phyloP scores from a whole-genome alignment of 2,113 vertebrate species.

The Scomber japonicus region DNA sequence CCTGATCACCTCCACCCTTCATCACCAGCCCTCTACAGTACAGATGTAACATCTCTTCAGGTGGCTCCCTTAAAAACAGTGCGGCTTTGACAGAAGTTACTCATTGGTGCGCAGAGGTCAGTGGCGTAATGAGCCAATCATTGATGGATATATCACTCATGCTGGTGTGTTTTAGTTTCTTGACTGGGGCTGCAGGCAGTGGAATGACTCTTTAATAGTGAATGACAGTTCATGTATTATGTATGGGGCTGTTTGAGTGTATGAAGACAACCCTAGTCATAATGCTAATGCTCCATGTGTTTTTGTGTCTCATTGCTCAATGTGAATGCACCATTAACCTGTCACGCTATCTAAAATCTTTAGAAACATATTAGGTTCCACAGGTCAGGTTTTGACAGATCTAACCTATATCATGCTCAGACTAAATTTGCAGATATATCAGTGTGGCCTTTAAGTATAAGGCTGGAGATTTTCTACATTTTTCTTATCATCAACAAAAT shows the following conservation, averaged over 20 bases:
- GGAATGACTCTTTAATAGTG: constrained; percentile 19
- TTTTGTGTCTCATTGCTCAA: neutral
- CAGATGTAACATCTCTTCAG: constrained; percentile 17
- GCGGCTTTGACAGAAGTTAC: constrained; percentile 21
- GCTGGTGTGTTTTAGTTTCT: neutral
- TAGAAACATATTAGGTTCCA: neutral
- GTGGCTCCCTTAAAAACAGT: constrained; percentile 9
- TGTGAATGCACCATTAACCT: neutral
- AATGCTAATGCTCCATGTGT: neutral
- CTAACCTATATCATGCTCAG: neutral
- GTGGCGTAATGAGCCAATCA: neutral
- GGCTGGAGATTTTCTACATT: too few species aligned
- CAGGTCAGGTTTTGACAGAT: neutral
- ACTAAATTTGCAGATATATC: neutral
- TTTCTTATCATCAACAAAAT: too few species aligned
- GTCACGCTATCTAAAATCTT: neutral
- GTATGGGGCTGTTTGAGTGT: neutral
- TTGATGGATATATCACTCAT: constrained; percentile 20
- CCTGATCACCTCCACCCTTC: constrained; percentile 33
- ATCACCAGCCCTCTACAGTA: constrained; percentile 14
- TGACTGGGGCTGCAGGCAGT: neutral
- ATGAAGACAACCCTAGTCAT: neutral
- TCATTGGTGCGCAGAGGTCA: constrained; percentile 31
- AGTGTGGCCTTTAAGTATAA: neutral
- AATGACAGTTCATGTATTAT: constrained; percentile 34